phyloP scores from a whole-genome alignment of 2,888 invertebrate genomes.

The Allophyes oxyacanthae region DNA sequence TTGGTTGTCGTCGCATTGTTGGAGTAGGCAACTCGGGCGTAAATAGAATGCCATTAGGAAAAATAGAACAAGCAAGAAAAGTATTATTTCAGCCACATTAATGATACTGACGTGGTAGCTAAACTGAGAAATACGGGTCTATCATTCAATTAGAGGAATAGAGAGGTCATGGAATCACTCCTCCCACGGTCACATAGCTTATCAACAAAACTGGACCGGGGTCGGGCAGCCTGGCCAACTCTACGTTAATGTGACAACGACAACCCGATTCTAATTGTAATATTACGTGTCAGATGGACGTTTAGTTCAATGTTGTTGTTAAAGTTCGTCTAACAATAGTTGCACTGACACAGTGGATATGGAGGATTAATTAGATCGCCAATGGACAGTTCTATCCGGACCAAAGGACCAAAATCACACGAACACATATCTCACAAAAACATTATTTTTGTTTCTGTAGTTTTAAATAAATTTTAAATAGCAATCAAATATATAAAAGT shows the following conservation, averaged over 20 bases:
- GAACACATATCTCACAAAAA: too few relatives aligned
- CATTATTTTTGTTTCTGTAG: too few relatives aligned
- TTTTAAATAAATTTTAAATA: too few relatives aligned
- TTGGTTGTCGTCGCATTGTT: conserved; percentile 25
- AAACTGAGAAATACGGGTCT: conserved; percentile 55
- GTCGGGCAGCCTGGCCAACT: conserved; percentile 54
- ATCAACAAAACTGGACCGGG: conserved; percentile 72
- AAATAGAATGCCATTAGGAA: conserved; percentile 37
- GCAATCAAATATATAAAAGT: too few relatives aligned
- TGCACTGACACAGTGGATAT: too few relatives aligned
- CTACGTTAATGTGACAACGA: conserved; percentile 41
- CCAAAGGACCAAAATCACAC: too few relatives aligned
- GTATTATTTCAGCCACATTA: conserved; percentile 30
- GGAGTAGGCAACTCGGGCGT: conserved; percentile 17
- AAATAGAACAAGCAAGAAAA: conserved; percentile 35
- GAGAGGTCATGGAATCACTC: conserved; percentile 76
- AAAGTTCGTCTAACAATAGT: background rate
- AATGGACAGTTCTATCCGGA: too few relatives aligned
- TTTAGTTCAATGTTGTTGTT: conserved; percentile 16
- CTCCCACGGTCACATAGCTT: conserved; percentile 74
- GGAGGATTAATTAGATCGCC: too few relatives aligned
- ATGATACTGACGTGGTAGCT: conserved; percentile 27
- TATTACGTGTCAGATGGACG: conserved; percentile 42
- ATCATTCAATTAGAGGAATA: conserved; percentile 79
- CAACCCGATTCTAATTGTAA: conserved; percentile 53